phyloP scores from a whole-genome alignment of 2,797 vertebrate genomes.

The Gouania willdenowi region DNA sequence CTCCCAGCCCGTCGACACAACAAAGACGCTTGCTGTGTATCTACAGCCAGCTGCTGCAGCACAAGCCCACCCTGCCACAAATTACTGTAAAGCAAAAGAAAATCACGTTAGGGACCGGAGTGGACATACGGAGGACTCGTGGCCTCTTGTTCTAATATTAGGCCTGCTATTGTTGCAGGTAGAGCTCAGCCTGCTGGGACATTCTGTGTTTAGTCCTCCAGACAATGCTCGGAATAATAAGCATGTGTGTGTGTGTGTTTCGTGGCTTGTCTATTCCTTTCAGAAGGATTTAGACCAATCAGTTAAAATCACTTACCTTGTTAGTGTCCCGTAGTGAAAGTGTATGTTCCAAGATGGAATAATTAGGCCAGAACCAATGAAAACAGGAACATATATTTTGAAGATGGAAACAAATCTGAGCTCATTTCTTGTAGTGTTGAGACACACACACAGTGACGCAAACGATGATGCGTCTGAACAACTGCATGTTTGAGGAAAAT shows the following conservation, averaged over 20 bases:
- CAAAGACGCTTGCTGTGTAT: conserved; percentile 34
- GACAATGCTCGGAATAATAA: conserved; percentile 27
- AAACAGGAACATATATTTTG: too few relatives aligned
- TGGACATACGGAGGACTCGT: conserved; percentile 11
- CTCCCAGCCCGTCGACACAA: conserved; percentile 45
- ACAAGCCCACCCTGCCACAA: conserved; percentile 6
- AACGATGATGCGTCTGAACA: too few relatives aligned
- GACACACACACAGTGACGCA: too few relatives aligned
- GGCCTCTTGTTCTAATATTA: conserved; percentile 47
- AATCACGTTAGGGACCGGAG: conserved; percentile 49
- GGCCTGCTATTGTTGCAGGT: conserved; percentile 35
- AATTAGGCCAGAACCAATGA: too few relatives aligned
- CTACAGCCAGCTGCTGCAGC: conserved; percentile 49
- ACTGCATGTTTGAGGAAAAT: too few relatives aligned
- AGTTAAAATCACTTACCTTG: too few relatives aligned
- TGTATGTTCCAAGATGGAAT: too few relatives aligned
- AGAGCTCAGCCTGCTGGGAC: conserved; percentile 26
- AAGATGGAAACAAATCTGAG: too few relatives aligned
- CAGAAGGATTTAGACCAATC: conserved; percentile 35
- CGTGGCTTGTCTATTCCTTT: conserved; percentile 4
- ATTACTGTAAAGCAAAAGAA: conserved; percentile 53
- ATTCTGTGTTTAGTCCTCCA: conserved; percentile 5
- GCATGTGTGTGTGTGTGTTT: conserved; percentile 12
- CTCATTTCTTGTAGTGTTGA: too few relatives aligned
- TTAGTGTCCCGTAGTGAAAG: too few relatives aligned